Evolutionary conservation across 2,113 vertebrate species (phyloP).

Genomic region (Mungos mungo): DNA sequence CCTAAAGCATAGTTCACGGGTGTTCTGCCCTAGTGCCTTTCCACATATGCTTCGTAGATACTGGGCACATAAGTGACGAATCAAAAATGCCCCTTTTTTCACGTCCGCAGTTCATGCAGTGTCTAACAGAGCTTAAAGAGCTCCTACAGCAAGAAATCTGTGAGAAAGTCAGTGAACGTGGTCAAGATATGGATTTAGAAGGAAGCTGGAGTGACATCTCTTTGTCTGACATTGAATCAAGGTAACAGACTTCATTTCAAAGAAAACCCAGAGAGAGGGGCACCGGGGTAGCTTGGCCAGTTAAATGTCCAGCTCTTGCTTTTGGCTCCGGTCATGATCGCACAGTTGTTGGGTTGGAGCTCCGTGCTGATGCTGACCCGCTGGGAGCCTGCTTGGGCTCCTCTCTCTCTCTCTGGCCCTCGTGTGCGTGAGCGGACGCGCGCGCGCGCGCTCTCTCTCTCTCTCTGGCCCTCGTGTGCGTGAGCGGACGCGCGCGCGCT

Average conservation of each 20-base stretch:
- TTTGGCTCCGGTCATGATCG: no score
- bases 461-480: no score
- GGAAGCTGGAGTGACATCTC: constrained; percentile 82
- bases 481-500: no score
- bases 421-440: no score
- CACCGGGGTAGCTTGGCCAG: no score
- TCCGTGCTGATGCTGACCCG: no score
- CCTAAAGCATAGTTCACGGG: background rate
- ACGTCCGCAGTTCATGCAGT: constrained; percentile 77
- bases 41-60: background rate
- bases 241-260: constrained; percentile 81
- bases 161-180: constrained; percentile 80
- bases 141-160: constrained; percentile 83
- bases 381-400: no score
- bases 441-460: no score
- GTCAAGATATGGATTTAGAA: constrained; percentile 75
- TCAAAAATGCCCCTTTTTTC: background rate
- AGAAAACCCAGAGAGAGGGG: background rate
- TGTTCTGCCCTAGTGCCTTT: background rate
- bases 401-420: no score
- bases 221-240: constrained; percentile 92
- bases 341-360: no score
- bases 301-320: no score
- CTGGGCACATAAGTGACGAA: background rate
- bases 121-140: constrained; percentile 82